phyloP scores from a whole-genome alignment of 2,113 vertebrate species.

The Hippocampus guttulatus region DNA sequence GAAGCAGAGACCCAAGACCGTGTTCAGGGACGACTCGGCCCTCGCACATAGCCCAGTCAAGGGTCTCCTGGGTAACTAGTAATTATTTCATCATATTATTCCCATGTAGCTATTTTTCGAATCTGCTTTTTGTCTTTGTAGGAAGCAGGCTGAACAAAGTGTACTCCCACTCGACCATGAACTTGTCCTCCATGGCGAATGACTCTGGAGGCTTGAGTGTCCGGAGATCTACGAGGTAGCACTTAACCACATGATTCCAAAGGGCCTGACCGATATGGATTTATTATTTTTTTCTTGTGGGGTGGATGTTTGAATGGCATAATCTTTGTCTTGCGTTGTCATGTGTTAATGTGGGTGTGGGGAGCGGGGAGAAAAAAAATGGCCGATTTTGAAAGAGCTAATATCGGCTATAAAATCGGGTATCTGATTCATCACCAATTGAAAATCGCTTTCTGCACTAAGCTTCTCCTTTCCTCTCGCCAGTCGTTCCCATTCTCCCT shows the following conservation, averaged over 20 bases:
- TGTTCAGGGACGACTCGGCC: slow-evolving; percentile 84
- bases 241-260: neutral
- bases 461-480: neutral
- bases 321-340: no score
- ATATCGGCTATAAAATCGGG: no score
- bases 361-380: no score
- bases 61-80: slow-evolving; percentile 77
- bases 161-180: slow-evolving; percentile 87
- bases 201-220: slow-evolving; percentile 73
- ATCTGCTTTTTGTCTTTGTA: slow-evolving; percentile 32
- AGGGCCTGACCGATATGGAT: no score
- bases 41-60: slow-evolving; percentile 81
- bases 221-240: slow-evolving; percentile 77
- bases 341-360: no score
- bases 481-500: slow-evolving; percentile 81
- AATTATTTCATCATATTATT: neutral
- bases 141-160: slow-evolving; percentile 83
- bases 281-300: no score
- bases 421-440: no score
- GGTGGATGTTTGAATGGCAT: no score
- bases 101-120: neutral
- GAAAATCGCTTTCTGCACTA: no score
- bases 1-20: slow-evolving; percentile 81
- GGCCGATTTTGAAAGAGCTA: no score
- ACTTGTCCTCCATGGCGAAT: slow-evolving; percentile 82